Conservation (phyloP, 2,113 vertebrate genomes). For the Casuarius casuarius region DNA sequence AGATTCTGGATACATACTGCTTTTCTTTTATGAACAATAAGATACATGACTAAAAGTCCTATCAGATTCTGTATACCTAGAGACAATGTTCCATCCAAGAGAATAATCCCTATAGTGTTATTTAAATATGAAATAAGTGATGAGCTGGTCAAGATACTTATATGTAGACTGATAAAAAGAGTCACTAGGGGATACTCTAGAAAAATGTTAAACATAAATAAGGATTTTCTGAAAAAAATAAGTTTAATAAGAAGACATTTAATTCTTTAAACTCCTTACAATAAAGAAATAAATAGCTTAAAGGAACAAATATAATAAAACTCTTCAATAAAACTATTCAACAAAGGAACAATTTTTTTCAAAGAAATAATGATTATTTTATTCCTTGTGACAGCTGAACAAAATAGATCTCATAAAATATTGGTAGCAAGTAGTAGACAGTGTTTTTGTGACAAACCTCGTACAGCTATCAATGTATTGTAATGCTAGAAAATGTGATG, state of each 20-base stretch:
- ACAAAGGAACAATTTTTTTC: background rate
- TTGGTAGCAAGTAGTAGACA: background rate
- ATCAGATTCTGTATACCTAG: background rate
- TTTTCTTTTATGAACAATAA: background rate
- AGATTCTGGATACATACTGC: background rate
- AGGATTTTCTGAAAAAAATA: background rate
- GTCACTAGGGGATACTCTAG: background rate
- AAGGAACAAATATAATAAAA: background rate
- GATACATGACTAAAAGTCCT: background rate
- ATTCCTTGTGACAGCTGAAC: background rate
- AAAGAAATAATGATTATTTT: background rate
- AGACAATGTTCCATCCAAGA: background rate
- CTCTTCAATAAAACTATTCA: background rate
- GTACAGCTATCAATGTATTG: background rate
- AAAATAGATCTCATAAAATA: constrained; percentile 12
- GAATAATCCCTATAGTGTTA: background rate
- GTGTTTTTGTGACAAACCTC: constrained; percentile 16
- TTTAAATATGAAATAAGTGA: background rate
- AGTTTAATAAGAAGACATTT: background rate
- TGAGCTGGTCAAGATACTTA: background rate
- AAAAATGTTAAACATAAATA: background rate
- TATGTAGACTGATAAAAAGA: background rate
- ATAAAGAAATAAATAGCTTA: background rate
- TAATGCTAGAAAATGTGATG: constrained; percentile 36
- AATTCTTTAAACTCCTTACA: background rate